These are phyloP conservation scores for Lycaena phlaeas DNA, from an alignment of 2,888 invertebrate genomes.

Conservation along the genomic window DNA sequence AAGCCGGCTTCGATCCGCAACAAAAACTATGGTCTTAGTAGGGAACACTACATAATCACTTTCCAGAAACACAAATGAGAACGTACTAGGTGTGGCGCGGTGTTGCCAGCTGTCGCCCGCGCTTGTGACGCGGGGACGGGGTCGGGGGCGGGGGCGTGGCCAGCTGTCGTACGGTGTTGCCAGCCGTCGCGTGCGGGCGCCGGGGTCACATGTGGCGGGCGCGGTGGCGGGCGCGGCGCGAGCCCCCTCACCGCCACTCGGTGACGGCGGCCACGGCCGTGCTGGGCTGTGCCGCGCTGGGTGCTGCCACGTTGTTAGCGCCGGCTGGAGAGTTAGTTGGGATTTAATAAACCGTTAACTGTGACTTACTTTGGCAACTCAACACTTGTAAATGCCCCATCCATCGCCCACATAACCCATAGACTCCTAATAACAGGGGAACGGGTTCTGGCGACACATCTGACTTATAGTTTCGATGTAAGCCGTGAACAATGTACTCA, in stretches of 20 bases:
- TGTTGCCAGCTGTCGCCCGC: conserved; percentile 22
- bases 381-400: too few species aligned
- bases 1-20: background rate
- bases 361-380: too few species aligned
- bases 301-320: conserved; percentile 35
- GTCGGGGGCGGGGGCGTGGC: conserved; percentile 7
- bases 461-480: too few species aligned
- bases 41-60: background rate
- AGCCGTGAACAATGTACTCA: too few species aligned
- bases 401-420: too few species aligned
- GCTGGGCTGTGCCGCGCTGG: conserved; percentile 67
- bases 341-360: too few species aligned
- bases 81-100: conserved; percentile 10
- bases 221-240: conserved; percentile 25
- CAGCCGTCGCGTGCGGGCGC: too few species aligned
- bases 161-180: too few species aligned
- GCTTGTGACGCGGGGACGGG: conserved; percentile 7
- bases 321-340: conserved; percentile 14
- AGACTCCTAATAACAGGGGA: too few species aligned
- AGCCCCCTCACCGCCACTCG: conserved; percentile 74
- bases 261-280: conserved; percentile 70
- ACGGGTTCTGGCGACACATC: too few species aligned
- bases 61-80: background rate
- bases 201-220: conserved; percentile 10
- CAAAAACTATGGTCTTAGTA: background rate